Base-by-base conservation (phyloP, 2,888 invertebrate species). In the Hypomecis punctinalis region DNA sequence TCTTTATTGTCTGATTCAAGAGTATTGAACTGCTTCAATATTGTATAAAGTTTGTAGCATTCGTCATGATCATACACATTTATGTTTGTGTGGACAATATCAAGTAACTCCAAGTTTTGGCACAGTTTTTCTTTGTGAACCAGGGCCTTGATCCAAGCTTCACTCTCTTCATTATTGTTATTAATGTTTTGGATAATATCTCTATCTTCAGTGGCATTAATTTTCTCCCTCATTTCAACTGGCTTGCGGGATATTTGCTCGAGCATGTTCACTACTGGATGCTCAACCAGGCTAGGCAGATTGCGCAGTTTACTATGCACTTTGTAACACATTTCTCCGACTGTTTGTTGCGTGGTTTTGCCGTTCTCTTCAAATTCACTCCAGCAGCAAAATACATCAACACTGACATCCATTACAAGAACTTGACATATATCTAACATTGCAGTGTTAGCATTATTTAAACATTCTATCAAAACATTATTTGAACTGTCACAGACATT, bases 321-420 rank as follows among this genome's bases (percentile, higher is more conserved):
- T 70, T 83, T 84, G 69, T 87, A 81, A 72, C 87, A 86, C 1
- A 88, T 66, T 68, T 91, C 89, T 11, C 92, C 91, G 69, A 91
- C 82, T 47, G 67, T 76, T 71, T 86, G 83, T 66, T 93, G 93
- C 84, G 90, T 83, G 63, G 72, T 91, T 76, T 80, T 82, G 0
- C 81, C 84, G 68, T 83, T 75, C 11, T 86, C 83, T 68, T 87
- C 86, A 83, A 84, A 86, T 70, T 93, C 93, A 79, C 88, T 89
- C 93, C 93, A 93, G 9, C 89, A 82, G 78, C 93, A 93, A 75
- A 87, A 93, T 66, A 89, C 84, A 62, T 91, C 89, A 23, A 92
- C 84, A 79, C 83, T 92, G 0, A 92, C 78, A 68, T 81, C 85
- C 89, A 91, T 91, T 9, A 89, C 81, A 37, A 90, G 74, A 43